Base-by-base conservation (phyloP, 2,888 invertebrate genomes). In the Papilio elwesi region DNA sequence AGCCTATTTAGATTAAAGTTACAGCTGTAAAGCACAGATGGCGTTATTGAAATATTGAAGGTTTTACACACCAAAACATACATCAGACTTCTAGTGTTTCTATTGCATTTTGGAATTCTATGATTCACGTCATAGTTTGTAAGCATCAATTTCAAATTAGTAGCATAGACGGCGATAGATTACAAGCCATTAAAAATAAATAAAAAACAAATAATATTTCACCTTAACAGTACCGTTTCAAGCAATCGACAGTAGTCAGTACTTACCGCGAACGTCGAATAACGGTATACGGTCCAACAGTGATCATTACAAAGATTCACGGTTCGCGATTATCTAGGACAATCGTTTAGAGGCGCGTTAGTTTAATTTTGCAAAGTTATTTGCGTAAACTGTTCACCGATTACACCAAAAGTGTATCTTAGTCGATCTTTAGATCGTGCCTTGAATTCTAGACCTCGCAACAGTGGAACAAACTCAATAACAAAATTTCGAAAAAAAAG, bases 201-300 rank as follows among this genome's bases (percentile, higher is more conserved):
- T 38, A n/a, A 59, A 0, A 52, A 59, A 38, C 8, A 62, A 43
- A 43, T 62, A 67, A 43, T 53, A n/a, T 62, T 52, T 53, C 15
- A n/a, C 6, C 36, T 53, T 38, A 38, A 67, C 3, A 15, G 36
- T 52, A 63, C 47, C 52, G 63, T 38, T 70, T 63, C 52, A 38
- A 13, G 43, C 43, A 47, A 63, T 43, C 57, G 53, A 13, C 57
- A 67, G 43, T 62, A 62, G 47, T n/a, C 52, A 48, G 47, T 71
- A 67, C 52, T 59, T 66, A 66, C 43, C 8, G 53, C 49, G 51
- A 52, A 62, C 62, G 59, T 62, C 47, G 67, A 67, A 15, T 67
- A 71, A 71, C 67, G 62, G 71, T 52, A 11, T n/a, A 62, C 62
- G 47, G 71, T 67, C 47, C 62, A 71, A 59, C 62, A 71, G 51